phyloP scores from a whole-genome alignment of 2,113 vertebrate species.

The Syrmaticus mikado region DNA sequence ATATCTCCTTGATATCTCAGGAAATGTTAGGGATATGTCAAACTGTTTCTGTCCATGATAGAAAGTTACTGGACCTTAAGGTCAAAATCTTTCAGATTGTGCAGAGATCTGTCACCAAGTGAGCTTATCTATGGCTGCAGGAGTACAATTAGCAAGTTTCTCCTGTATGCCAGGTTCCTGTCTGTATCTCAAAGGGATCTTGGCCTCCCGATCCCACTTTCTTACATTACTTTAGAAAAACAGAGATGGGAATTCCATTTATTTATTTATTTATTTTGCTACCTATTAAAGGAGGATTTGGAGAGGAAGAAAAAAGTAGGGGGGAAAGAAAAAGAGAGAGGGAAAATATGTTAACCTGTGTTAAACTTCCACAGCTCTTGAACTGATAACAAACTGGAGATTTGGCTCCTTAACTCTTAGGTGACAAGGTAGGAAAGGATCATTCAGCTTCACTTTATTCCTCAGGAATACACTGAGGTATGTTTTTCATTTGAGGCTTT shows the following conservation, averaged over 20 bases:
- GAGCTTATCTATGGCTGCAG: background rate
- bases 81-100: conserved; percentile 1
- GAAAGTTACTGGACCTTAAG: background rate
- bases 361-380: background rate
- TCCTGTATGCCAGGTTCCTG: fast-evolving
- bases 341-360: background rate
- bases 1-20: background rate
- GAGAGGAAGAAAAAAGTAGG: background rate
- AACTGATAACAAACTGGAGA: background rate
- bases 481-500: background rate
- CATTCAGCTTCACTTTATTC: background rate
- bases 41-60: background rate
- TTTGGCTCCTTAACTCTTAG: background rate
- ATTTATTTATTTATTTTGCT: background rate
- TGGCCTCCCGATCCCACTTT: background rate
- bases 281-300: background rate
- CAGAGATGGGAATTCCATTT: background rate
- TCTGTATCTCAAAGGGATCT: background rate
- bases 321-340: background rate
- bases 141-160: background rate
- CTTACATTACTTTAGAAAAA: background rate
- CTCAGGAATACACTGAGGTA: background rate
- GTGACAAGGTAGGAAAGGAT: background rate
- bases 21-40: background rate
- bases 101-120: background rate